Percentiles rank a stretch among this genome's conserved stretches.
These are phyloP conservation scores for Auanema freiburgensis DNA, from an alignment of 2,888 invertebrate genomes.

Conservation along the genomic window DNA sequence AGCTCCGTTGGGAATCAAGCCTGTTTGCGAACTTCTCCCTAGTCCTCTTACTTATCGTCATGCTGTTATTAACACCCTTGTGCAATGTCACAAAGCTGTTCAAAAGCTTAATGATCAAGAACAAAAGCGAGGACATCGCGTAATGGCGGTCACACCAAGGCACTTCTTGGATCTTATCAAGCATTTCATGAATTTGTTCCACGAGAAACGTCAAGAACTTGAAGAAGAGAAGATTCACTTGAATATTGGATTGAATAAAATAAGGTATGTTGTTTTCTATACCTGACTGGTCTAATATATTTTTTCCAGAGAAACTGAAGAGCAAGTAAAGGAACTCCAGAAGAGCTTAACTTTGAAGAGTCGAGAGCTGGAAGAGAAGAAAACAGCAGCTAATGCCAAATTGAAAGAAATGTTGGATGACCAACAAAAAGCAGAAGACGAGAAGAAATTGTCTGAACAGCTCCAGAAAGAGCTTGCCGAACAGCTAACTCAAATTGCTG, in stretches of 20 bases:
- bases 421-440: slow-evolving; percentile 89
- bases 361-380: slow-evolving; percentile 83
- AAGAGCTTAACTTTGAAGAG: slow-evolving; percentile 91
- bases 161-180: slow-evolving; percentile 99
- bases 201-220: slow-evolving; percentile 91
- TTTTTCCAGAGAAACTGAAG: slow-evolving; percentile 84
- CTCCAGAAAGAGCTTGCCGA: slow-evolving; percentile 95
- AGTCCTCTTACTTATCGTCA: slow-evolving; percentile 53
- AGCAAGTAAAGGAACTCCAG: slow-evolving; percentile 99
- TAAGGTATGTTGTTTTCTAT: slow-evolving; percentile 68
- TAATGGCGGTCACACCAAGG: slow-evolving; percentile 95
- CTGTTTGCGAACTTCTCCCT: slow-evolving; percentile 73
- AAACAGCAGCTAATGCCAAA: slow-evolving; percentile 98
- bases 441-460: slow-evolving; percentile 96
- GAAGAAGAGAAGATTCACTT: slow-evolving; percentile 98
- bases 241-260: slow-evolving; percentile 97
- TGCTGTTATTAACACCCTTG: slow-evolving; percentile 96
- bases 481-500: slow-evolving; percentile 83
- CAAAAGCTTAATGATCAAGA: slow-evolving; percentile 79
- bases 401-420: slow-evolving; percentile 85
- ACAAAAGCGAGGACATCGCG: slow-evolving; percentile 79
- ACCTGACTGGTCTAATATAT: neutral
- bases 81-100: slow-evolving; percentile 95
- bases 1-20: slow-evolving; percentile 86
- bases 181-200: slow-evolving; percentile 88